Evolutionary conservation across 1,140 invertebrate genomes (phyloP), one percentile per base, ranked within the genome.

Genomic region (Drosophila yakuba): DNA sequence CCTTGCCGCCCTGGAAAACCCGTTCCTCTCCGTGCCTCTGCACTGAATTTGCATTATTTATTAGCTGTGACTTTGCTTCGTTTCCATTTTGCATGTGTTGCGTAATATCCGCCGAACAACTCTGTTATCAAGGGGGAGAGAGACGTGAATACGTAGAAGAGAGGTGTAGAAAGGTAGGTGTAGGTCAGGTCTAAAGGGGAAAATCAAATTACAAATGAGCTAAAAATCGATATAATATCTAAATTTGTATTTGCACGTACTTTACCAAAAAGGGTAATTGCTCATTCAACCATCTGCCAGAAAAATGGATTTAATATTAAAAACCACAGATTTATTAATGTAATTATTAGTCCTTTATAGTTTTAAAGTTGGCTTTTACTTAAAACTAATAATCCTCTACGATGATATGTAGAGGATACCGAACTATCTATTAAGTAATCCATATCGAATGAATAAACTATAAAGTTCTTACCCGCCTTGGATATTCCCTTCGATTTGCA

Each of bases 1-100:
- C 59, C 50, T 44, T 56, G 51, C 67, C 35, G 17, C 32, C 28
- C 32, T 20, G 50, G 12, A 15, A 45, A 52, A 32, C 43, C 43
- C 56, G 44, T 59, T 60, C 48, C 57, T n/a, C 36, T 35, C 41
- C 35, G 17, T 17, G n/a, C 55, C 36, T 51, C 28, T 58, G 67
- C 61, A 47, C 35, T 75, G 79, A 79, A 86, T 83, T 86, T 86
- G 84, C 84, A 86, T 86, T 86, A 89, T 86, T 86, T 86, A 83
- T 88, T 86, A 88, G 74, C 82, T 67, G 78, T 64, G 68, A 85
- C 76, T 85, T 58, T 57, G 71, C 60, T 67, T 82, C 47, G 80
- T 57, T 79, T 88, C 61, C 79, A 88, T 73, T 79, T 86, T 88
- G 66, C 79, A 83, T 83, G 48, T 73, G 83, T 86, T 86, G 72